Percentiles rank a stretch among this genome's conserved stretches.
phyloP scores from a whole-genome alignment of 2,113 vertebrate species.

The Neolamprologus fasciatus region DNA sequence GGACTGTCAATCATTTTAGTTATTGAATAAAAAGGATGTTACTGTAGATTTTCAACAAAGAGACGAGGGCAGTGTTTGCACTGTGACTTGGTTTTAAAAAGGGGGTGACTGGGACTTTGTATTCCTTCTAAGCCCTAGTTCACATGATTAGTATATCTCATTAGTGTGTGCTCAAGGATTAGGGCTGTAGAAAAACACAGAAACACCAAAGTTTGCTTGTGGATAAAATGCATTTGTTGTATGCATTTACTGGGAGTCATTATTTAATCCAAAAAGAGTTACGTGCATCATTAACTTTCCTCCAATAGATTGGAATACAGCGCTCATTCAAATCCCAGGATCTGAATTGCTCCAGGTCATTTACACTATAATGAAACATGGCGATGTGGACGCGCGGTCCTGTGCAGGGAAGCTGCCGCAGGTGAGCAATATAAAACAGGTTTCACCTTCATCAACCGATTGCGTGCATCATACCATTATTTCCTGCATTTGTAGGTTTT shows the following conservation, averaged over 20 bases:
- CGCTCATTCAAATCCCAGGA: background rate
- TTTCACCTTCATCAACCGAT: background rate
- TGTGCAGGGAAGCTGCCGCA: background rate
- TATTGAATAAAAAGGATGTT: constrained; percentile 48
- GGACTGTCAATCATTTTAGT: constrained; percentile 51
- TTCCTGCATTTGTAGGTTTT: background rate
- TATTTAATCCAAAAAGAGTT: background rate
- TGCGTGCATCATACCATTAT: background rate
- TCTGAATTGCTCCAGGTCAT: background rate
- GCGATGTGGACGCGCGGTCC: background rate
- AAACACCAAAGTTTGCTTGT: background rate
- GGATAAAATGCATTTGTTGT: background rate
- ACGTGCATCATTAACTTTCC: background rate
- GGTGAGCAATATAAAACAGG: background rate
- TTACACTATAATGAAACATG: background rate
- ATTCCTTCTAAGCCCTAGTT: background rate
- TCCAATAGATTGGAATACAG: background rate
- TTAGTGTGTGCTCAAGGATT: background rate
- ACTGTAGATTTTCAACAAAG: constrained; percentile 46
- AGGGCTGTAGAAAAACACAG: background rate
- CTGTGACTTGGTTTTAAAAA: constrained; percentile 24
- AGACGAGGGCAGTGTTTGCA: constrained; percentile 31
- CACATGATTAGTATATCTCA: constrained; percentile 5
- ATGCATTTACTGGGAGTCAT: background rate
- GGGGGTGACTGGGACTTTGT: background rate